phyloP scores from a whole-genome alignment of 2,888 invertebrate species.

The Cephus sareptanus region DNA sequence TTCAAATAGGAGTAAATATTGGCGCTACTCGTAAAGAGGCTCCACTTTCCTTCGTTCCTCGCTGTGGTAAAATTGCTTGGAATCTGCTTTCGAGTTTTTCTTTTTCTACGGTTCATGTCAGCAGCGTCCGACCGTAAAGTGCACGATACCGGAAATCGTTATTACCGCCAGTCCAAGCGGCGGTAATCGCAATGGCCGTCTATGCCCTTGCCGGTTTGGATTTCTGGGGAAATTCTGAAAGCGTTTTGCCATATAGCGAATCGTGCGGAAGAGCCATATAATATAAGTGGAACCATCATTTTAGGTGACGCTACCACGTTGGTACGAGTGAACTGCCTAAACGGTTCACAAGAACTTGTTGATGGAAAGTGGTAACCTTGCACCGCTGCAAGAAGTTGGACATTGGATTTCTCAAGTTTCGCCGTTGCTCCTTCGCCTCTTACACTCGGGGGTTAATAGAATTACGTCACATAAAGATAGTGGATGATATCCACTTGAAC shows the following conservation, averaged over 20 bases:
- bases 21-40: not conserved
- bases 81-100: not conserved
- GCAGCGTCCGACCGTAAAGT: not conserved
- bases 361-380: not conserved
- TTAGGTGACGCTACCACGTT: not conserved
- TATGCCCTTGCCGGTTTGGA: not conserved
- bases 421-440: not conserved
- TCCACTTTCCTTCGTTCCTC: not conserved
- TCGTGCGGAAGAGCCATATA: not conserved
- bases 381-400: not conserved
- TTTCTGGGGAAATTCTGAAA: not conserved
- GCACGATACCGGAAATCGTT: slow-evolving; percentile 5
- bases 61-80: not conserved
- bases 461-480: slow-evolving; percentile 7
- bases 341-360: not conserved
- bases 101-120: not conserved
- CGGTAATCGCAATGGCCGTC: not conserved
- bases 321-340: not conserved
- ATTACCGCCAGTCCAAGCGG: not conserved
- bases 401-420: not conserved
- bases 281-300: not conserved
- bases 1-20: not conserved
- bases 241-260: not conserved
- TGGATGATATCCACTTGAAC: slow-evolving; percentile 1
- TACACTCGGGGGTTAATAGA: not conserved